phyloP scores from a whole-genome alignment of 1,140 invertebrate species.

The Sycophaga agraensis region DNA sequence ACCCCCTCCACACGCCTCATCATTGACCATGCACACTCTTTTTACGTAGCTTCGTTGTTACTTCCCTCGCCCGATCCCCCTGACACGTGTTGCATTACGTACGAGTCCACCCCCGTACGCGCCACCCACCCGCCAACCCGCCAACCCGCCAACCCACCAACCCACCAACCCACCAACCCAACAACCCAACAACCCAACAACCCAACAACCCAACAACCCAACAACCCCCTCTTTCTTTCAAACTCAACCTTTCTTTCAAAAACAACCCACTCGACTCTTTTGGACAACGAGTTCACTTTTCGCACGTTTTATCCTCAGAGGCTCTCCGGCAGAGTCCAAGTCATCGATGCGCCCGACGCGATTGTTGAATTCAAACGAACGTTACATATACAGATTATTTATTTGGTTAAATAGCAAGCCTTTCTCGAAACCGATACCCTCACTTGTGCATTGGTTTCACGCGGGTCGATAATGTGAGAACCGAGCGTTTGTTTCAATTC shows the following conservation, averaged over 20 bases:
- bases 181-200: too few species aligned
- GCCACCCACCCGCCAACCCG: too few species aligned
- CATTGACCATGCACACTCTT: conserved; percentile 30
- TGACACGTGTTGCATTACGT: conserved; percentile 1
- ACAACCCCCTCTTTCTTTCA: too few species aligned
- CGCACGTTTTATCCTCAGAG: not conserved
- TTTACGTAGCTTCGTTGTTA: conserved; percentile 28
- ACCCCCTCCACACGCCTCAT: conserved; percentile 18
- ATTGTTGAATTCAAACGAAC: conserved; percentile 7
- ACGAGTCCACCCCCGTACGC: not conserved
- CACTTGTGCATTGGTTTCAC: too few species aligned
- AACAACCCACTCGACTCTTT: too few species aligned
- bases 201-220: too few species aligned
- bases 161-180: too few species aligned
- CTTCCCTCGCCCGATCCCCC: not conserved
- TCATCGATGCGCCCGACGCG: not conserved
- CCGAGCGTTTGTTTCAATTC: not conserved
- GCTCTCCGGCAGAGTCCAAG: conserved; percentile 8
- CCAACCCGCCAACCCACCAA: too few species aligned
- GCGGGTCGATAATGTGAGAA: not conserved
- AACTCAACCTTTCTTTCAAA: too few species aligned
- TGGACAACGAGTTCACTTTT: not conserved
- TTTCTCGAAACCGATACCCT: not conserved
- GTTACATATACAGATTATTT: not conserved
- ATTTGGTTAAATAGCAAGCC: not conserved